These are phyloP conservation scores for Battus philenor DNA, from an alignment of 1,140 invertebrate genomes.

Conservation along the genomic window DNA sequence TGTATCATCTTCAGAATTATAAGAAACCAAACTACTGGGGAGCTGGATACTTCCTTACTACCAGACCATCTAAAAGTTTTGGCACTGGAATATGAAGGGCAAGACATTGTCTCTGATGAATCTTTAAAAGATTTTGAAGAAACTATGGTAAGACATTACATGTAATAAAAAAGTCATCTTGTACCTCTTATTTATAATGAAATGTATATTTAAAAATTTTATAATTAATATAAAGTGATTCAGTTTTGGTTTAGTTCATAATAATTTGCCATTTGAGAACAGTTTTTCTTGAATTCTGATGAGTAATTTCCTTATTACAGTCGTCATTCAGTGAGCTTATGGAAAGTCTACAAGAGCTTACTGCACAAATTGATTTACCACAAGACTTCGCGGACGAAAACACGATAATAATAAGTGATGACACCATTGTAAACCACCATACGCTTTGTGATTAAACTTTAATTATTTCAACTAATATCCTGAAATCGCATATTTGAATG, in stretches of 20 bases:
- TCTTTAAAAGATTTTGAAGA: slow-evolving; percentile 50
- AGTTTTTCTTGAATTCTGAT: too few species aligned
- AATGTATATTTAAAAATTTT: too few species aligned
- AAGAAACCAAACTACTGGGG: slow-evolving; percentile 35
- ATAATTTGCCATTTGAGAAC: too few species aligned
- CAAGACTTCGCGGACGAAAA: slow-evolving; percentile 57
- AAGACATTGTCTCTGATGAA: slow-evolving; percentile 39
- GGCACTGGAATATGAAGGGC: slow-evolving; percentile 42
- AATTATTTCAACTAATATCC: background rate
- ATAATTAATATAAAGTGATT: too few species aligned
- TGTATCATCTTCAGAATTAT: slow-evolving; percentile 45
- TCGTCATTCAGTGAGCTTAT: slow-evolving; percentile 49
- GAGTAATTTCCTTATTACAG: slow-evolving; percentile 25
- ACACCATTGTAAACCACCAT: slow-evolving; percentile 55
- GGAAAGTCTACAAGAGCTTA: slow-evolving; percentile 53
- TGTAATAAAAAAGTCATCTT: too few species aligned
- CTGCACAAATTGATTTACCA: slow-evolving; percentile 55
- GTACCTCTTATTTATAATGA: too few species aligned
- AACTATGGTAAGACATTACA: slow-evolving; percentile 39
- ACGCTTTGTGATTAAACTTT: slow-evolving; percentile 47
- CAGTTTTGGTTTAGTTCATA: too few species aligned
- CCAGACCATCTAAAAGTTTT: slow-evolving; percentile 46
- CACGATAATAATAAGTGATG: slow-evolving; percentile 57
- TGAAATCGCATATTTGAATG: background rate
- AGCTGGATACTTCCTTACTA: slow-evolving; percentile 40